Evolutionary conservation across 2,888 invertebrate species (phyloP), one percentile per base, ranked within the genome.

Genomic region (Caenorhabditis sulstoni): DNA sequence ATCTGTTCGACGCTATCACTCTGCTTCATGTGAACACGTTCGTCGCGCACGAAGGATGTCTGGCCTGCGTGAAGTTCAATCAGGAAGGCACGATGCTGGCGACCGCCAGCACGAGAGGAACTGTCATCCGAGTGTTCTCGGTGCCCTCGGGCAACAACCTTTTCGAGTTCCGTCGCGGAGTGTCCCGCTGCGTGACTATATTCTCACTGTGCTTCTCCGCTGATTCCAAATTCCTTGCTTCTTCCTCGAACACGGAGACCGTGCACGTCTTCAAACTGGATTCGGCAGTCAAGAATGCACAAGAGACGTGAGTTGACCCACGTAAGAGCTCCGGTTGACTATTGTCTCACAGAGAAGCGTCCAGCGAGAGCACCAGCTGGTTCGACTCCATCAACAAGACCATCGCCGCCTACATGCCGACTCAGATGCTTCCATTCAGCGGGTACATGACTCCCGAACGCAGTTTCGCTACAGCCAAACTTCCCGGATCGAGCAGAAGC

Each of bases 1-100:
- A 96, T 92, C 95, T 96, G 90, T 96, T 96, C 92, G 96, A 96
- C 92, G 95, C 95, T 73, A 93, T 94, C 88, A 95, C 95, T 92
- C 92, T 96, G 94, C 95, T 96, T 92, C 96, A 97, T 61, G 96
- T 96, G 92, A 95, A 95, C 87, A 96, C 96, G 94, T 95, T 99
- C 90, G 94, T 95, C 85, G 99, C 99, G 78, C 98, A 99, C 92
- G 97, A 97, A 91, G 95, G 95, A 88, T 95, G 96, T 65, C 92
- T 99, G 90, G 98, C 97, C 81, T 97, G 97, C 79, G 93, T 98
- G 89, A 94, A 95, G 81, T 99, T 98, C 92, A 96, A 95, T 91
- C 93, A 94, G 83, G 94, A 94, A 47, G 85, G 97, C 61, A 91
- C 91, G 7, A 92, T 91, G 88, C 85, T 93, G 61, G 93, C 92